Evolutionary conservation across 1,140 invertebrate genomes (phyloP).

Genomic region (Zaprionus taronus): DNA sequence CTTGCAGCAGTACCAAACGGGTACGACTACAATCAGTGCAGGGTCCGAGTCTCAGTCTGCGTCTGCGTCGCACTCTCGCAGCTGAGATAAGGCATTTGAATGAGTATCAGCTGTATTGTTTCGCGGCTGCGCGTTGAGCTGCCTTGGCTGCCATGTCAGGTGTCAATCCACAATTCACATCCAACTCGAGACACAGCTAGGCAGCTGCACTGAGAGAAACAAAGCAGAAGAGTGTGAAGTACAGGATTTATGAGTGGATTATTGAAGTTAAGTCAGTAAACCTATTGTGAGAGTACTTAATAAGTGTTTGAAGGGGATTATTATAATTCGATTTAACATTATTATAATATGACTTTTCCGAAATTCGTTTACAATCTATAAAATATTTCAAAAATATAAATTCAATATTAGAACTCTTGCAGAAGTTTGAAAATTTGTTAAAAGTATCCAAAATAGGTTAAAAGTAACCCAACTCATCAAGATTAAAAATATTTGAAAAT

Average conservation of each 20-base stretch:
- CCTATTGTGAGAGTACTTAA: neutral
- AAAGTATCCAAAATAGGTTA: no score
- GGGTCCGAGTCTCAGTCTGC: neutral
- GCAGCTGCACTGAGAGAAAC: slow-evolving; percentile 34
- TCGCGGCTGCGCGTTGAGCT: neutral
- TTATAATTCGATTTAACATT: no score
- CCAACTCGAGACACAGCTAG: slow-evolving; percentile 29
- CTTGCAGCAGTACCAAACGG: neutral
- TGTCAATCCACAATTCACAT: slow-evolving; percentile 62
- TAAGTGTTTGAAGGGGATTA: no score
- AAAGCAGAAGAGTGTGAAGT: neutral
- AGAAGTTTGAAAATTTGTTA: no score
- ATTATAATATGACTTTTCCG: no score
- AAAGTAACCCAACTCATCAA: no score
- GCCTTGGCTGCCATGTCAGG: slow-evolving; percentile 55
- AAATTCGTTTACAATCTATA: no score
- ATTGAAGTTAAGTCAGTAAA: neutral
- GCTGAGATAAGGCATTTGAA: slow-evolving; percentile 20
- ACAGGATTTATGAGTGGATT: neutral
- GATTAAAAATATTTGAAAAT: no score
- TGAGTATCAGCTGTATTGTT: slow-evolving; percentile 30
- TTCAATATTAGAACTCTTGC: no score
- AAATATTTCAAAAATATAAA: no score
- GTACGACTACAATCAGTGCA: slow-evolving; percentile 34
- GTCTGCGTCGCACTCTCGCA: slow-evolving; percentile 3